Percentiles rank a stretch among this genome's conserved stretches.
Conservation (phyloP, 2,888 invertebrate species). For the Ichneumon xanthorius region DNA sequence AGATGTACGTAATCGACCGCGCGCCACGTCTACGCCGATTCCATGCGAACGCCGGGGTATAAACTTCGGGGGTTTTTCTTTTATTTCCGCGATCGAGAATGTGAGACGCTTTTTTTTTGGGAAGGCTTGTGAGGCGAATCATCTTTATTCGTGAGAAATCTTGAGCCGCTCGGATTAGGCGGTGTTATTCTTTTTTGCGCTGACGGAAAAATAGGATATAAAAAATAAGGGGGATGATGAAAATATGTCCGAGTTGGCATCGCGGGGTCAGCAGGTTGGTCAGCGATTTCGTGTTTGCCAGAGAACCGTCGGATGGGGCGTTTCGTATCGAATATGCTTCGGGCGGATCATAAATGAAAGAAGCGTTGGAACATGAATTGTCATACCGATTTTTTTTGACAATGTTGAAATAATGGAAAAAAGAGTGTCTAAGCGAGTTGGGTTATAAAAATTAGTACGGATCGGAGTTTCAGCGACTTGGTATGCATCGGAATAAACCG, state of each 20-base stretch:
- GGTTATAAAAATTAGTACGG: background rate
- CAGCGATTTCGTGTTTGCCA: conserved; percentile 46
- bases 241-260: conserved; percentile 41
- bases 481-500: conserved; percentile 3
- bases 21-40: conserved; percentile 29
- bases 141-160: background rate
- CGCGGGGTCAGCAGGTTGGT: conserved; percentile 38
- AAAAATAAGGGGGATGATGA: conserved; percentile 9
- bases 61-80: background rate
- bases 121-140: background rate
- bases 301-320: background rate
- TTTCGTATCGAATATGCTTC: background rate
- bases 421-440: background rate
- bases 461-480: conserved; percentile 1
- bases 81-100: background rate
- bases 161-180: conserved; percentile 13
- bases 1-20: conserved; percentile 47
- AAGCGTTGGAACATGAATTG: background rate
- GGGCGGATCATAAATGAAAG: background rate
- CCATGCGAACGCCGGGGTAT: background rate
- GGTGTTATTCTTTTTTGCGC: conserved; percentile 28
- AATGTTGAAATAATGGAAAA: background rate
- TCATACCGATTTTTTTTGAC: background rate
- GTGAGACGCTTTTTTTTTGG: background rate
- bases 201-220: background rate